Percentiles rank a stretch among this genome's conserved stretches.
Conservation (phyloP, 2,113 vertebrate genomes). For the Nyctibius bracteatus region DNA sequence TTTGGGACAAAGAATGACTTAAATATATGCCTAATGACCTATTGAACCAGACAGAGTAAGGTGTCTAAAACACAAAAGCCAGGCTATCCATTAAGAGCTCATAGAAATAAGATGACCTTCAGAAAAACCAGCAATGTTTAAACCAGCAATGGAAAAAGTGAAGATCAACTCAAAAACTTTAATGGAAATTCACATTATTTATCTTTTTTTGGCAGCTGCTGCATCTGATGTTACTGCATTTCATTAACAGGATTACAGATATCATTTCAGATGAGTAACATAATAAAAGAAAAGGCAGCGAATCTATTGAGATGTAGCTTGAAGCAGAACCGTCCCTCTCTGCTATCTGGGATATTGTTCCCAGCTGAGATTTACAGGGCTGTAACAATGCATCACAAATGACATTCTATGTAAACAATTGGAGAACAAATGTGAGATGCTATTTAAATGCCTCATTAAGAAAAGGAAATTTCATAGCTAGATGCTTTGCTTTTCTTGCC, state of each 20-base stretch:
- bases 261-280: slow-evolving; percentile 15
- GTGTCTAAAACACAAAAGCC: neutral
- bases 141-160: neutral
- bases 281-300: slow-evolving; percentile 18
- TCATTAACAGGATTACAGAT: slow-evolving; percentile 34
- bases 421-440: slow-evolving; percentile 19
- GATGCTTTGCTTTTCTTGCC: neutral
- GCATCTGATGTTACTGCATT: slow-evolving; percentile 22
- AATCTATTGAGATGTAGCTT: slow-evolving; percentile 6
- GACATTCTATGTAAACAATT: slow-evolving; percentile 36
- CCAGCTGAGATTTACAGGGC: slow-evolving; percentile 29
- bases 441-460: slow-evolving; percentile 49
- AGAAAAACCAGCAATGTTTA: neutral
- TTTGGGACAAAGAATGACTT: neutral
- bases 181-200: slow-evolving; percentile 9
- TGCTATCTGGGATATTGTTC: slow-evolving; percentile 23
- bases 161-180: neutral
- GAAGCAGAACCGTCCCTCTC: neutral
- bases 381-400: slow-evolving; percentile 39
- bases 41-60: neutral
- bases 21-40: slow-evolving; percentile 16
- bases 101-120: neutral
- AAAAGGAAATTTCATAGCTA: slow-evolving; percentile 25
- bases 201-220: neutral
- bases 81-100: neutral